A percentile compares a stretch with the other conserved stretches of the same genome.
phyloP scores from a whole-genome alignment of 2,113 vertebrate genomes.

The Seriola dumerili region DNA sequence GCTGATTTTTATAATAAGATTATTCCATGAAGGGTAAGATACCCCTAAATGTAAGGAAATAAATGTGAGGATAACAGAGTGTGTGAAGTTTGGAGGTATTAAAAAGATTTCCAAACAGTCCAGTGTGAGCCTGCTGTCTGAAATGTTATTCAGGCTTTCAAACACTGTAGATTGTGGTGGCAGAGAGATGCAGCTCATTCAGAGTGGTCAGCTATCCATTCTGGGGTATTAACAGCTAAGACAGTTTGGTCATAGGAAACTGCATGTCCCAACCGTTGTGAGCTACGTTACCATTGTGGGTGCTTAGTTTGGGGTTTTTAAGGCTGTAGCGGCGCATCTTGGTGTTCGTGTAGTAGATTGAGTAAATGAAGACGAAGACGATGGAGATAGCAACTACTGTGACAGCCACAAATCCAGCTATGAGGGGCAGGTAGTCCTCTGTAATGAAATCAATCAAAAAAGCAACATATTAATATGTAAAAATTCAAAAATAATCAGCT shows the following conservation, averaged over 20 bases:
- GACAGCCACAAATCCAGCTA: conserved; percentile 82
- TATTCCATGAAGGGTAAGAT: background rate
- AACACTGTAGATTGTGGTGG: conserved; percentile 12
- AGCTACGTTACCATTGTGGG: conserved; percentile 76
- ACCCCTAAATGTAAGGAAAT: background rate
- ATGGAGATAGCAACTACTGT: conserved; percentile 77
- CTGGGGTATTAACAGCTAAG: conserved; percentile 43
- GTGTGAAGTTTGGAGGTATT: background rate
- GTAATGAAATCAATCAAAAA: conserved; percentile 55
- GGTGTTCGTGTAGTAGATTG: conserved; percentile 87
- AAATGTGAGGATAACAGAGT: background rate
- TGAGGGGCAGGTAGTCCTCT: conserved; percentile 85
- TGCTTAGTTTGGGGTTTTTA: conserved; percentile 74
- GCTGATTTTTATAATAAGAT: conserved; percentile 16
- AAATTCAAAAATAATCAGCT: background rate
- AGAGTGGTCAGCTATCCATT: conserved; percentile 18
- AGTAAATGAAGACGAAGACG: conserved; percentile 82
- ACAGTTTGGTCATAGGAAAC: conserved; percentile 82
- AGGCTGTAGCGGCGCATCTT: conserved; percentile 82
- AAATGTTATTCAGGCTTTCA: conserved; percentile 6
- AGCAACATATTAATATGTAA: background rate
- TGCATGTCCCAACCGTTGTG: conserved; percentile 78
- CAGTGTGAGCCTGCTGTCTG: conserved; percentile 22
- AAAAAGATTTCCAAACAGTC: background rate
- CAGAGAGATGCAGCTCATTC: conserved; percentile 33